These are phyloP conservation scores for Slavum lentiscoides DNA, from an alignment of 2,888 invertebrate species.

Conservation along the genomic window DNA sequence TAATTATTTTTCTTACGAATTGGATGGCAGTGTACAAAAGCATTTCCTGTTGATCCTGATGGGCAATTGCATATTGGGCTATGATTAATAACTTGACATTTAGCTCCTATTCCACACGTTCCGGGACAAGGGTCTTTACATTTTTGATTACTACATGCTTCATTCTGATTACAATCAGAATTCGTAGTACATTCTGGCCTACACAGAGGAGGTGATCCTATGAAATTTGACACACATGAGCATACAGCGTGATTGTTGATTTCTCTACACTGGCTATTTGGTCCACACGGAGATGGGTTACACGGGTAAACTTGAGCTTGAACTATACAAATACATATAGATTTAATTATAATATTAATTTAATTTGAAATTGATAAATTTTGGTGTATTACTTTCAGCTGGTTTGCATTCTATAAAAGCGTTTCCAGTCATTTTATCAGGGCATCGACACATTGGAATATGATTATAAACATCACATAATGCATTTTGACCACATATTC, in stretches of 20 bases:
- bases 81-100: constrained; percentile 63
- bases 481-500: constrained; percentile 59
- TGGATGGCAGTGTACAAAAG: constrained; percentile 67
- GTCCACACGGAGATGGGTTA: constrained; percentile 62
- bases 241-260: constrained; percentile 62
- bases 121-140: constrained; percentile 64
- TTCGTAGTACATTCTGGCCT: constrained; percentile 62
- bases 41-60: constrained; percentile 60
- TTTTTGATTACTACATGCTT: constrained; percentile 64
- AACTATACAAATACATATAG: constrained; percentile 9
- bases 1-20: constrained; percentile 57
- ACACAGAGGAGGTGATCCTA: constrained; percentile 62
- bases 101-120: constrained; percentile 63
- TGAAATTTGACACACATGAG: constrained; percentile 61
- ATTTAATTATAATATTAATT: neutral
- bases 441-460: constrained; percentile 61
- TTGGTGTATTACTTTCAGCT: constrained; percentile 57
- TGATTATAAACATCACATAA: constrained; percentile 60
- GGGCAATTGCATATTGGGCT: constrained; percentile 63
- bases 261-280: constrained; percentile 62
- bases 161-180: constrained; percentile 61
- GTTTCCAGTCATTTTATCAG: constrained; percentile 61
- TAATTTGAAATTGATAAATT: neutral
- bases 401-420: constrained; percentile 68
- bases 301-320: constrained; percentile 61